Percentiles rank a stretch among this genome's conserved stretches.
These are phyloP conservation scores for Stramonita haemastoma DNA, from an alignment of 2,888 invertebrate genomes.

Conservation along the genomic window DNA sequence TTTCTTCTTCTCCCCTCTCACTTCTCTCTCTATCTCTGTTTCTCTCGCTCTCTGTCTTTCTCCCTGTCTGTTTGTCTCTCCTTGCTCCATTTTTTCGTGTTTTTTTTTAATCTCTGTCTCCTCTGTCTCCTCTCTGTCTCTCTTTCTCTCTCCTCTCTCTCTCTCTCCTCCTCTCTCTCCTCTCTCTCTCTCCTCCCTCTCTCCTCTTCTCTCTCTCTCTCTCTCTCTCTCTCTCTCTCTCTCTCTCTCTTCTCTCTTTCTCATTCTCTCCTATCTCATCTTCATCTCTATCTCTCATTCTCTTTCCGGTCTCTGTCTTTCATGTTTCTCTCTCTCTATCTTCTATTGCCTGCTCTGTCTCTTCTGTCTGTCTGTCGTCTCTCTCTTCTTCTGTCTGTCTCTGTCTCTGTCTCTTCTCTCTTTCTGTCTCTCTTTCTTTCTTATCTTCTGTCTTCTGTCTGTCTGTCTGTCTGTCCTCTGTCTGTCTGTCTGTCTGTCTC, in stretches of 20 bases:
- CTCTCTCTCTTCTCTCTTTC: neutral
- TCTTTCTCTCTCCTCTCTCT: neutral
- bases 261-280: neutral
- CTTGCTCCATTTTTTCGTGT: neutral
- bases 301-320: neutral
- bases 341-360: no score
- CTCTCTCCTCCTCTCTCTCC: neutral
- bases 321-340: no score
- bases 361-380: neutral
- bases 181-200: neutral
- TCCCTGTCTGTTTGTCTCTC: neutral
- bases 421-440: neutral
- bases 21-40: neutral
- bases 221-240: conserved; percentile 5
- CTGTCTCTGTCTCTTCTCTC: neutral
- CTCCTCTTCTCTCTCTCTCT: neutral
- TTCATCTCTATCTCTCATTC: no score
- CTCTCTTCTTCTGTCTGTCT: neutral
- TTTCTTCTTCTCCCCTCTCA: no score
- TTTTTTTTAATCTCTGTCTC: neutral
- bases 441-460: neutral
- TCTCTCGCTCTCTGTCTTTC: no score
- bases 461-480: neutral
- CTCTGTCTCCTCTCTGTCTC: neutral
- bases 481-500: neutral